Base-by-base conservation (phyloP, 2,113 vertebrate genomes). In the Elgaria multicarinata region DNA sequence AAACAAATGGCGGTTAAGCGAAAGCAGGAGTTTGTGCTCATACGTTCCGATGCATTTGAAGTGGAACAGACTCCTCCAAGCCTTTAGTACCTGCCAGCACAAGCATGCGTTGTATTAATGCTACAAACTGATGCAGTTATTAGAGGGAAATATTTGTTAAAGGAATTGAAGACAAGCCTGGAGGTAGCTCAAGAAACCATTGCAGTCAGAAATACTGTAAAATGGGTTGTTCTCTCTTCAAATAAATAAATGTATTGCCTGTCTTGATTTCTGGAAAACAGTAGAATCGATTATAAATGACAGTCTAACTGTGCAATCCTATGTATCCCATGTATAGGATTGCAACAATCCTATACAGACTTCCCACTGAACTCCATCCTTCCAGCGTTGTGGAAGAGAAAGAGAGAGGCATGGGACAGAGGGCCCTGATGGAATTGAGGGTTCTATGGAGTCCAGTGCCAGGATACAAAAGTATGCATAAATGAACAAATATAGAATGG, bases 171-270 rank as follows among this genome's bases (percentile, higher is more conserved):
- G 92, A 87, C 91, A 93, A 95, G 90, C 93, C 90, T 90, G 89
- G 33, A 33, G 50, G 67, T 50, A 75, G 91, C 4, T 42, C 88
- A 88, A 14, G 12, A 46, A 84, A 84, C 90, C 91, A 94, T 91
- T 95, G 92, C 89, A 93, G 90, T 87, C 87, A 87, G 92, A 92
- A 91, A 82, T 92, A 86, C 90, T 91, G 94, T 93, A 91, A 94
- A 93, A 80, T 67, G 90, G 89, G 82, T 89, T 87, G 91, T 95
- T 95, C 89, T 90, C 95, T 94, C 95, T 89, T 94, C 93, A 93
- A 69, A 82, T 67, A 42, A 69, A 9, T 33, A 53, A n/a, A 58
- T 55, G 4, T 85, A 71, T 36, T 67, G 66, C 42, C n/a, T 28
- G 8, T 39, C 22, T 55, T 22, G 28, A n/a, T 72, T 64, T 81